Conservation (phyloP, 2,797 vertebrate genomes). For the Bovichtus variegatus region DNA sequence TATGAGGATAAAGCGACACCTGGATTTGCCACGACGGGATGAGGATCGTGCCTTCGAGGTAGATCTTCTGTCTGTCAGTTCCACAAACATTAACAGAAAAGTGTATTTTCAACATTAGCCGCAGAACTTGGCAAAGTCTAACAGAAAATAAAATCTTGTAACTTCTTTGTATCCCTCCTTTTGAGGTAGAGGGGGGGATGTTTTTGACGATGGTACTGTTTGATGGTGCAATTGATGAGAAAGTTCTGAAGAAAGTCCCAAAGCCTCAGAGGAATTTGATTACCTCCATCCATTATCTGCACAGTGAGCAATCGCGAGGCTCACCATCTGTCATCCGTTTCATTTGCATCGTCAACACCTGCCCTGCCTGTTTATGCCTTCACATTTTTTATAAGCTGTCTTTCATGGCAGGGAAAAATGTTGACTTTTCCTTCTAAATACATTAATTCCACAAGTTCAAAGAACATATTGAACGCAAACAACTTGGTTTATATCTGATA, state of each 20-base stretch:
- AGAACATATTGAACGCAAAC: slow-evolving; percentile 72
- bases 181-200: slow-evolving; percentile 42
- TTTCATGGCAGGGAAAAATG: slow-evolving; percentile 79
- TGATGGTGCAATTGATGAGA: slow-evolving; percentile 89
- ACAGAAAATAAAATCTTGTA: slow-evolving; percentile 58
- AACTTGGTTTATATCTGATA: slow-evolving; percentile 72
- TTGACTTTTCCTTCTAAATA: slow-evolving; percentile 82
- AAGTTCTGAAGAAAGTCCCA: slow-evolving; percentile 98
- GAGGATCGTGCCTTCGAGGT: slow-evolving; percentile 19
- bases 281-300: slow-evolving; percentile 99
- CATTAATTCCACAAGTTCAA: slow-evolving; percentile 84
- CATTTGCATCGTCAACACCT: slow-evolving; percentile 99
- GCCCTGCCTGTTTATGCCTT: slow-evolving; percentile 97
- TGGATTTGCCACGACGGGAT: slow-evolving; percentile 20
- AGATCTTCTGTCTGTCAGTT: slow-evolving; percentile 14
- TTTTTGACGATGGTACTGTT: slow-evolving; percentile 73
- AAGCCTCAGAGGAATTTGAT: slow-evolving; percentile 99
- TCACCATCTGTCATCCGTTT: slow-evolving; percentile 99
- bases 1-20: slow-evolving; percentile 40
- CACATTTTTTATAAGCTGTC: slow-evolving; percentile 89
- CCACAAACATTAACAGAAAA: slow-evolving; percentile 24
- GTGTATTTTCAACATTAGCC: slow-evolving; percentile 23
- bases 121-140: slow-evolving; percentile 32
- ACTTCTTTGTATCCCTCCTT: slow-evolving; percentile 62
- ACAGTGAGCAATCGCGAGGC: slow-evolving; percentile 96